phyloP scores from a whole-genome alignment of 1,140 invertebrate species.

The Drosophila sechellia region DNA sequence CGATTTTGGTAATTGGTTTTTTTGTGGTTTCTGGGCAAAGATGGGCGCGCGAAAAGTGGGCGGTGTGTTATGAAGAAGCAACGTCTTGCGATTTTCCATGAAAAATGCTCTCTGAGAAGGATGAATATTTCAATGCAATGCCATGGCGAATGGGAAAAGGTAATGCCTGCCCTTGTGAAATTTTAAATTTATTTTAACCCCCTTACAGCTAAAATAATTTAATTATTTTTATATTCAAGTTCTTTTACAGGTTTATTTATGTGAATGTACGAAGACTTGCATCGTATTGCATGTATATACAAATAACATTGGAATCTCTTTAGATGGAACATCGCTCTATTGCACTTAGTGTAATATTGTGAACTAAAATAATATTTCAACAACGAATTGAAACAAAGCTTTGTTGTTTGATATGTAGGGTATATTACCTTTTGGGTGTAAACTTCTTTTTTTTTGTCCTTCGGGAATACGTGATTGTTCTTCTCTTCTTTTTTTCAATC shows the following conservation, averaged over 20 bases:
- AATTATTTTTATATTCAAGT: constrained; percentile 27
- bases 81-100: constrained; percentile 3
- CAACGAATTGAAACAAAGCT: not conserved
- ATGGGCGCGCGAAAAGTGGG: no score
- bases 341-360: not conserved
- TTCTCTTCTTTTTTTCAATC: no score
- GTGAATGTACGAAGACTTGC: constrained; percentile 27
- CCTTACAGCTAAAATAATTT: constrained; percentile 5
- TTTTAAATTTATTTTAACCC: not conserved
- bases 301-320: constrained; percentile 20
- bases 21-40: not conserved
- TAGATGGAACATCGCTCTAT: constrained; percentile 6
- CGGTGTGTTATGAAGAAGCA: not conserved
- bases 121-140: not conserved
- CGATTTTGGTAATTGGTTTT: not conserved
- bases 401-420: no score
- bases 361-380: not conserved
- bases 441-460: no score
- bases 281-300: constrained; percentile 20
- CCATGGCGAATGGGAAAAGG: constrained; percentile 30
- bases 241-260: constrained; percentile 39
- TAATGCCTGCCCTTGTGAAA: constrained; percentile 27
- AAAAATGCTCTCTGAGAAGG: constrained; percentile 9
- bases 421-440: no score
- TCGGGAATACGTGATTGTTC: no score